phyloP scores from a whole-genome alignment of 1,140 invertebrate species.

The Doryteuthis pealeii region DNA sequence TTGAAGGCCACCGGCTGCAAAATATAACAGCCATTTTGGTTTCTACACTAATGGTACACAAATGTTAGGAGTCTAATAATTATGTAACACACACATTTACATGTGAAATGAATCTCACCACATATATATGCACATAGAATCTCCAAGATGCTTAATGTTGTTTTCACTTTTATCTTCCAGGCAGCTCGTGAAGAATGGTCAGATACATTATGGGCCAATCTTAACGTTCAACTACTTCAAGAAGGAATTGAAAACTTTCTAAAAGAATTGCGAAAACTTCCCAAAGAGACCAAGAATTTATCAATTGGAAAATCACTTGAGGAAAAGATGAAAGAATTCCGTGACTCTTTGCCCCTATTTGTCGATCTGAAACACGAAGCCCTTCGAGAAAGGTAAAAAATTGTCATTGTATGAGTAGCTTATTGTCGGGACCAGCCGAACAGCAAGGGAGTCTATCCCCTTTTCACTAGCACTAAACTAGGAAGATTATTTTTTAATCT shows the following conservation, averaged over 20 bases:
- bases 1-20: no score
- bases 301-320: constrained; percentile 72
- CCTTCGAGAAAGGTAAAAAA: constrained; percentile 72
- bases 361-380: constrained; percentile 89
- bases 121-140: no score
- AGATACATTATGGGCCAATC: constrained; percentile 81
- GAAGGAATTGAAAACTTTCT: constrained; percentile 85
- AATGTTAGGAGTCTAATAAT: no score
- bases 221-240: constrained; percentile 78
- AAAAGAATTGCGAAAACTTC: constrained; percentile 73
- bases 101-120: no score
- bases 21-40: no score
- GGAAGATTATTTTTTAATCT: background rate
- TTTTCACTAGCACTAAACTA: no score
- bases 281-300: constrained; percentile 64
- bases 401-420: no score
- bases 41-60: no score
- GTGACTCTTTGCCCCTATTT: constrained; percentile 82
- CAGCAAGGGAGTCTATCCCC: no score
- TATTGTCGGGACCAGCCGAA: no score
- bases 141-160: no score
- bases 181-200: constrained; percentile 76
- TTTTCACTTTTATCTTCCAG: constrained; percentile 32
- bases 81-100: no score
- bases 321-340: constrained; percentile 83